phyloP scores from a whole-genome alignment of 2,888 invertebrate species.

The Callimorpha dominula region DNA sequence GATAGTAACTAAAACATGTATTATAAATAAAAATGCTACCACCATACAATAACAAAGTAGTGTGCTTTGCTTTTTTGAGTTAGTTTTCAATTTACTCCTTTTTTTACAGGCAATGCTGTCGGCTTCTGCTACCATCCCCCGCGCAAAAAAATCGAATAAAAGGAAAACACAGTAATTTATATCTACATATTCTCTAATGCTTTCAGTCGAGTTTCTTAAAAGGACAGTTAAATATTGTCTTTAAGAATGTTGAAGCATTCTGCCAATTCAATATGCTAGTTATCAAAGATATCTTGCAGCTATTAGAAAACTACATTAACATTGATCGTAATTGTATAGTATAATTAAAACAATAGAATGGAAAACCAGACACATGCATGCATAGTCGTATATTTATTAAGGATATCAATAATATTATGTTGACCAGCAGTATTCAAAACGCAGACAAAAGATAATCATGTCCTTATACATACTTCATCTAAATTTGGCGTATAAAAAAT shows the following conservation, averaged over 20 bases:
- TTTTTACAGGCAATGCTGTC: conserved; percentile 89
- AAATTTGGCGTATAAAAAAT: not conserved
- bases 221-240: conserved; percentile 42
- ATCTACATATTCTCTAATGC: conserved; percentile 38
- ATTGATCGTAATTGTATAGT: conserved; percentile 24
- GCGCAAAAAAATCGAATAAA: conserved; percentile 91
- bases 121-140: conserved; percentile 90
- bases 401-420: conserved; percentile 2
- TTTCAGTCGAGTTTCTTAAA: conserved; percentile 30
- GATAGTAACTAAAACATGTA: conserved; percentile 13
- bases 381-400: conserved; percentile 5
- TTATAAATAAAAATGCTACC: conserved; percentile 27
- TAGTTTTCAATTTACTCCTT: conserved; percentile 75
- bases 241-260: conserved; percentile 30
- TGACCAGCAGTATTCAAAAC: conserved; percentile 1
- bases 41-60: conserved; percentile 38
- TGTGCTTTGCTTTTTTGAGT: conserved; percentile 73
- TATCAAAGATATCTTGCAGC: conserved; percentile 24
- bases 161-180: conserved; percentile 87
- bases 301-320: conserved; percentile 36
- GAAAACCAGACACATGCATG: conserved; percentile 30
- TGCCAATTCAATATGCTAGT: conserved; percentile 19
- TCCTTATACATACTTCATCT: not conserved
- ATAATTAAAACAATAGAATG: conserved; percentile 22
- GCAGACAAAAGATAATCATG: not conserved